A percentile compares a stretch with the other conserved stretches of the same genome.
Conservation (phyloP, 2,113 vertebrate species). For the Labrus mixtus region DNA sequence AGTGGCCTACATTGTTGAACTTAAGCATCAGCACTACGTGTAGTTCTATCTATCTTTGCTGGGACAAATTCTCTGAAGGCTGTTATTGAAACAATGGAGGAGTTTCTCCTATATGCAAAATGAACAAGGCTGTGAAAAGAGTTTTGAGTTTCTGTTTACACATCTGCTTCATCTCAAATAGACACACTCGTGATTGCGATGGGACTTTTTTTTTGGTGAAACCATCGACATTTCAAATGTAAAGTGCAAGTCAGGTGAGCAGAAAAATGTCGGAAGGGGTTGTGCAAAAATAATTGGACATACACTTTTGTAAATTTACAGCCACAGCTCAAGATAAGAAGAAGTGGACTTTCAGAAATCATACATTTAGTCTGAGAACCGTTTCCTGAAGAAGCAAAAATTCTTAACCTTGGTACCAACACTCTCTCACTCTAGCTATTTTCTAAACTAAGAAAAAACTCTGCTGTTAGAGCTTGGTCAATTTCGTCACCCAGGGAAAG, state of each 20-base stretch:
- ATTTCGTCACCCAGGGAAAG: neutral
- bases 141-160: neutral
- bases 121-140: constrained; percentile 22
- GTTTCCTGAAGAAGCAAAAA: neutral
- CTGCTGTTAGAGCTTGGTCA: constrained; percentile 17
- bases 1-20: constrained; percentile 41
- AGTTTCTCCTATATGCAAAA: constrained; percentile 49
- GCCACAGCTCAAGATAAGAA: neutral
- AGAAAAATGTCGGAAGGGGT: constrained; percentile 5
- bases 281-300: constrained; percentile 15
- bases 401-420: neutral
- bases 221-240: constrained; percentile 10
- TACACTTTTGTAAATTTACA: constrained; percentile 4
- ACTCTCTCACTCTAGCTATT: constrained; percentile 3
- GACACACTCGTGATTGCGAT: constrained; percentile 9
- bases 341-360: constrained; percentile 11
- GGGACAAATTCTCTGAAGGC: constrained; percentile 18
- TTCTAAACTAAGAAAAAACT: constrained; percentile 14
- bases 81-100: constrained; percentile 34
- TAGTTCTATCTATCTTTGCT: constrained; percentile 37
- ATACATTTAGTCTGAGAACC: neutral
- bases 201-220: constrained; percentile 20
- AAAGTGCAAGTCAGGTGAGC: constrained; percentile 24
- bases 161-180: constrained; percentile 13
- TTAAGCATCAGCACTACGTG: constrained; percentile 42